Base-by-base conservation (phyloP, 2,888 invertebrate genomes). In the Calameuta idolon region DNA sequence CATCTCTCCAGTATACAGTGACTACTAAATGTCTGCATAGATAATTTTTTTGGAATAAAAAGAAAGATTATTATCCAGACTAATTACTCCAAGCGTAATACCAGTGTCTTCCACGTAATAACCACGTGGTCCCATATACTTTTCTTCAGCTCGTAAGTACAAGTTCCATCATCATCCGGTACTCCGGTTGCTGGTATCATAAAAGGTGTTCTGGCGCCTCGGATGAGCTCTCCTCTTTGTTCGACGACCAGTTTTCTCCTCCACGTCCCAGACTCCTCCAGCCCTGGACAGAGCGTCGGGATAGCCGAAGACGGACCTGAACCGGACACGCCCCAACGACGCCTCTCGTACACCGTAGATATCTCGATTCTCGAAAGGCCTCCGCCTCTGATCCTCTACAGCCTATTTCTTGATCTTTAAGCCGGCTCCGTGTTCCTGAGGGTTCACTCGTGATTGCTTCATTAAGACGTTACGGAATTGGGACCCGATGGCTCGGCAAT, bases 381-480 rank as follows among this genome's bases (percentile, higher is more conserved):
- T 55, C 55, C 55, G 55, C 55, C 55, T 55, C 55, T 15, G 55
- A 55, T 55, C 55, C 23, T 23, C 55, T 55, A 23, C 55, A 55
- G 55, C 55, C 55, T 55, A 15, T 55, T 55, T 15, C 55, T 23
- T 9, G 55, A 55, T 55, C 23, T 23, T 55, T 55, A 55, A 55
- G 55, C 9, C 55, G 23, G 55, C 55, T 23, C 55, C 55, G 23
- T 55, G 15, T 55, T 55, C 55, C 35, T 37, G 33, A 74, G 73
- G 79, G 35, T 71, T 69, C 69, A 75, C 35, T 75, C 77, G 69
- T 81, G 82, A 83, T 83, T 83, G 83, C 83, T 83, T 83, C 81
- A 83, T 83, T 82, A 82, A 79, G 81, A 81, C 79, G 78, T 80
- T 79, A 81, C 76, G 77, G 75, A 74, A 81, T 82, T 77, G 79